Evolutionary conservation across 1,140 invertebrate species (phyloP).

Genomic region (Nasonia longicornis): DNA sequence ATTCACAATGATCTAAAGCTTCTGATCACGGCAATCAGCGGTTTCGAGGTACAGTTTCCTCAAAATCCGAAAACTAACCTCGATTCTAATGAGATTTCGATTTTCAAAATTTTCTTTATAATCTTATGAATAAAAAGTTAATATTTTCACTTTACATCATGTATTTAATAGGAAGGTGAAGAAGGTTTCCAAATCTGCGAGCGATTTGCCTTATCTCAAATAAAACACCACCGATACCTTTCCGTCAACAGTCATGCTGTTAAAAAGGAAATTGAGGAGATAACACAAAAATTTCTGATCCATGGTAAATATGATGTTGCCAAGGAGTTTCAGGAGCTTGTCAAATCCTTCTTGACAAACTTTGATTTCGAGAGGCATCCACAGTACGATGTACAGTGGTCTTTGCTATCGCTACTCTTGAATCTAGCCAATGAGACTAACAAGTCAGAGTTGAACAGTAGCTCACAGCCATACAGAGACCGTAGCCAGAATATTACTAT

Average conservation of each 20-base stretch:
- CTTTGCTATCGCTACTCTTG: constrained; percentile 60
- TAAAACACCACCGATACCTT: constrained; percentile 66
- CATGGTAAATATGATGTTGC: constrained; percentile 67
- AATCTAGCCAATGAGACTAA: constrained; percentile 62
- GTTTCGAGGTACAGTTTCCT: constrained; percentile 58
- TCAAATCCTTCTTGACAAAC: constrained; percentile 60
- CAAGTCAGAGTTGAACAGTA: constrained; percentile 55
- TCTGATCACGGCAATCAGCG: constrained; percentile 62
- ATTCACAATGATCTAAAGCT: constrained; percentile 63
- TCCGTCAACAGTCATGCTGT: constrained; percentile 63
- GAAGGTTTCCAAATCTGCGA: constrained; percentile 66
- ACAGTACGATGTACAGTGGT: constrained; percentile 67
- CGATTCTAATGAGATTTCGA: not conserved
- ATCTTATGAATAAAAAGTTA: not conserved
- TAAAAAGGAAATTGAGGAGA: constrained; percentile 60
- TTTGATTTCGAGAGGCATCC: constrained; percentile 67
- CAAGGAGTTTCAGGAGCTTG: constrained; percentile 59
- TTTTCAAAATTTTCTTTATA: constrained; percentile 30
- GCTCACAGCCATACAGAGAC: constrained; percentile 48
- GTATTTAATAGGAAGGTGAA: constrained; percentile 57
- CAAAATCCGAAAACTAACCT: not conserved
- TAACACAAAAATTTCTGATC: constrained; percentile 64
- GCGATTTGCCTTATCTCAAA: constrained; percentile 64
- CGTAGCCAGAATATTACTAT: constrained; percentile 39
- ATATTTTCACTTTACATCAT: constrained; percentile 14